phyloP scores from a whole-genome alignment of 2,797 vertebrate genomes.

The Syngnathus rostellatus region DNA sequence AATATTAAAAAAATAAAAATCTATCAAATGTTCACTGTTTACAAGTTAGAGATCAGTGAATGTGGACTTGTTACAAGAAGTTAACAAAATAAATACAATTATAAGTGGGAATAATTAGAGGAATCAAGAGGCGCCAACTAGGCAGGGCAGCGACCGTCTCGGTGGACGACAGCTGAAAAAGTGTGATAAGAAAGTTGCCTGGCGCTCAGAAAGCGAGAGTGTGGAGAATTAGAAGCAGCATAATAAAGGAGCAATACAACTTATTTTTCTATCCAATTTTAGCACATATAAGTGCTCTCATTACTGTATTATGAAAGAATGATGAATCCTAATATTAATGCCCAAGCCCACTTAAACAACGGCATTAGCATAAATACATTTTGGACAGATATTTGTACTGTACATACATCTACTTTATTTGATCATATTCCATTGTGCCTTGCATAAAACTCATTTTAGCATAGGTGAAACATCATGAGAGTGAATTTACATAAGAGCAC shows the following conservation, averaged over 20 bases:
- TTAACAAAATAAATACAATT: background rate
- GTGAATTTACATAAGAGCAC: background rate
- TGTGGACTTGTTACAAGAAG: conserved; percentile 2
- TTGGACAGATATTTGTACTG: background rate
- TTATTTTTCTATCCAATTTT: conserved; percentile 16
- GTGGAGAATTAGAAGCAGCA: conserved; percentile 28
- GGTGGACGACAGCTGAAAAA: conserved; percentile 65
- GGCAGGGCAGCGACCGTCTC: conserved; percentile 45
- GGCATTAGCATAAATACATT: background rate
- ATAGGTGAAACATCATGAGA: background rate
- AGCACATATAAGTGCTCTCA: conserved; percentile 11
- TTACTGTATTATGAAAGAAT: background rate
- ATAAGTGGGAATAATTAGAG: conserved; percentile 37
- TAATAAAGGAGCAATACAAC: conserved; percentile 20
- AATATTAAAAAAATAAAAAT: background rate
- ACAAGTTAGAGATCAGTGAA: background rate
- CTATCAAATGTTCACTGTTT: background rate
- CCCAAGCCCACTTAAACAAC: conserved; percentile 1
- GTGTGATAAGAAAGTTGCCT: conserved; percentile 65
- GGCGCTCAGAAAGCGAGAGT: conserved; percentile 43
- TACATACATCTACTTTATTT: background rate
- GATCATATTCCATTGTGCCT: background rate
- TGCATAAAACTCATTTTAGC: background rate
- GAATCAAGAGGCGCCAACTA: conserved; percentile 46
- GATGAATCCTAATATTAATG: background rate